Evolutionary conservation across 2,113 vertebrate genomes (phyloP).

Genomic region (Grallaria varia): DNA sequence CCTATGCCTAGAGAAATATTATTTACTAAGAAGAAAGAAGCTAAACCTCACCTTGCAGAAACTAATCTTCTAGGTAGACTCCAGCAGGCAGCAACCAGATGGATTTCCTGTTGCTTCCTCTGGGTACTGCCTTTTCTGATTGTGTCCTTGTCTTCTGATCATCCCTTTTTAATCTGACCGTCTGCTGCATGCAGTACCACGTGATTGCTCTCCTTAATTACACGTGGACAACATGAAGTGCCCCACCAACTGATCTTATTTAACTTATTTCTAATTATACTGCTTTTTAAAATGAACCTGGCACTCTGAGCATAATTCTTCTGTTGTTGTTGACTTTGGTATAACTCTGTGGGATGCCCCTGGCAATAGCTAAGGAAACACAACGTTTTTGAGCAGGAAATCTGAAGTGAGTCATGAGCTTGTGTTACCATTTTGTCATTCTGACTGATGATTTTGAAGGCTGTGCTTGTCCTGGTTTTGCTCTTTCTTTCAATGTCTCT

Average conservation of each 20-base stretch:
- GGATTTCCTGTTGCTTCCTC: not conserved
- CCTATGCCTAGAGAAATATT: not conserved
- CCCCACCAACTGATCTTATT: conserved; percentile 6
- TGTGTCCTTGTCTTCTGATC: not conserved
- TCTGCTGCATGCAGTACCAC: not conserved
- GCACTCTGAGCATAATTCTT: not conserved
- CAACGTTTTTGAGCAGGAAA: not conserved
- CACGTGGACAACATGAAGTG: not conserved
- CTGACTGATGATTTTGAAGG: not conserved
- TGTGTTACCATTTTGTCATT: not conserved
- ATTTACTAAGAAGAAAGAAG: not conserved
- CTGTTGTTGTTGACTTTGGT: conserved; percentile 19
- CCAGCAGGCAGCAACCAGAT: conserved; percentile 11
- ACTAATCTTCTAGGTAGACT: not conserved
- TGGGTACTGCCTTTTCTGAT: not conserved
- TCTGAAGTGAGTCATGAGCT: not conserved
- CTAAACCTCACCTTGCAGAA: not conserved
- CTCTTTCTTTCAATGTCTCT: not conserved
- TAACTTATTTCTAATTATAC: conserved; percentile 50
- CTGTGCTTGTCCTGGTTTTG: not conserved
- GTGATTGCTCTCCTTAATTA: conserved; percentile 16
- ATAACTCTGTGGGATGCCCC: not conserved
- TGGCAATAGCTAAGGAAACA: not conserved
- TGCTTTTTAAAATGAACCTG: conserved; percentile 5
- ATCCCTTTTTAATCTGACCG: not conserved